phyloP scores from a whole-genome alignment of 2,888 invertebrate genomes.

The Leptinotarsa tumamoca region DNA sequence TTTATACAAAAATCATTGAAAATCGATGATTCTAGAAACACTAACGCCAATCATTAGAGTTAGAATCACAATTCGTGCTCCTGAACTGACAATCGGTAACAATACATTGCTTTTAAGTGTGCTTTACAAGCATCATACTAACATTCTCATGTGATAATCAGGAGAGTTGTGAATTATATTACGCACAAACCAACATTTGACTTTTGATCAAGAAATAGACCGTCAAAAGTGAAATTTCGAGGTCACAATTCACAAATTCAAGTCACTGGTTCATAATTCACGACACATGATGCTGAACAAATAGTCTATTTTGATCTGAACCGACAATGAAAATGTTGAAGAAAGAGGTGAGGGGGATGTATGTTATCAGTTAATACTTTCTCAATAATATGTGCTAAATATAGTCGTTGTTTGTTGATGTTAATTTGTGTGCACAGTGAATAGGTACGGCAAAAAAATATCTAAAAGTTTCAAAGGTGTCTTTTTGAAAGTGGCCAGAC shows the following conservation, averaged over 20 bases:
- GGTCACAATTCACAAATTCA: not conserved
- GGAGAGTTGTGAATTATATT: not conserved
- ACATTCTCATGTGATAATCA: no score
- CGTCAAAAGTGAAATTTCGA: not conserved
- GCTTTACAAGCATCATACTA: no score
- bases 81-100: no score
- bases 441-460: not conserved
- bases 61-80: no score
- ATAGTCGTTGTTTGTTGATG: conserved; percentile 4
- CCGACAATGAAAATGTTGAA: conserved; percentile 7
- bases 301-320: not conserved
- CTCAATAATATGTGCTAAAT: conserved; percentile 2
- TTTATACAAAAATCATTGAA: no score
- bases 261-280: not conserved
- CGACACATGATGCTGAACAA: not conserved
- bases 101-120: no score
- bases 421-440: not conserved
- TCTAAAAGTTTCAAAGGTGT: no score
- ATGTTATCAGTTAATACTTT: conserved; percentile 11
- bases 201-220: not conserved
- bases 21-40: no score
- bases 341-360: not conserved
- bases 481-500: no score
- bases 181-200: not conserved
- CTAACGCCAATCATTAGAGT: no score